These are phyloP conservation scores for Pteropus alecto DNA, from an alignment of 2,113 vertebrate genomes.

Conservation along the genomic window DNA sequence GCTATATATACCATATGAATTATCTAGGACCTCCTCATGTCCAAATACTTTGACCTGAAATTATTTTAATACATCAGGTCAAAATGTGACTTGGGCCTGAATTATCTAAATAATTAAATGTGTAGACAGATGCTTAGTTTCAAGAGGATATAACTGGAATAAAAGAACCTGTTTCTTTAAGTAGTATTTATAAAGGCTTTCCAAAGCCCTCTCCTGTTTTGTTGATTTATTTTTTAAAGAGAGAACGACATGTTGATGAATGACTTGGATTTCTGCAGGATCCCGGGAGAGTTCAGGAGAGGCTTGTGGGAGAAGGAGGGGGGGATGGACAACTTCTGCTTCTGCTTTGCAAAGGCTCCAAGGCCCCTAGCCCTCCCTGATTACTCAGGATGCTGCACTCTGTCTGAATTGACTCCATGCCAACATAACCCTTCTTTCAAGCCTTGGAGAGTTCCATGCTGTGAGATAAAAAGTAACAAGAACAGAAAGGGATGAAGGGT, in stretches of 20 bases:
- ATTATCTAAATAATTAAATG: conserved; percentile 50
- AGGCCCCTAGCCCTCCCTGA: neutral
- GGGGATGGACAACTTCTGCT: neutral
- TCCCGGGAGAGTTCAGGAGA: conserved; percentile 47
- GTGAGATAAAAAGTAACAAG: conserved; percentile 21
- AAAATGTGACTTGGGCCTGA: conserved; percentile 22
- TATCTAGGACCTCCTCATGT: neutral
- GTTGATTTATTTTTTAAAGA: conserved; percentile 71
- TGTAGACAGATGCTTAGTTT: conserved; percentile 17
- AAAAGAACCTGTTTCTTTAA: conserved; percentile 54
- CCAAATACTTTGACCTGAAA: neutral
- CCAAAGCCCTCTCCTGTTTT: conserved; percentile 45
- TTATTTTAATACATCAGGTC: neutral
- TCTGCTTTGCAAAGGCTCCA: conserved; percentile 11
- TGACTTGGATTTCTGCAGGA: conserved; percentile 39
- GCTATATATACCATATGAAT: neutral
- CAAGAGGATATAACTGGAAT: conserved; percentile 3
- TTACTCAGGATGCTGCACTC: conserved; percentile 21
- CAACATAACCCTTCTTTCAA: conserved; percentile 39
- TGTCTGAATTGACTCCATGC: neutral
- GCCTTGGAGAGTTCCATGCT: conserved; percentile 1
- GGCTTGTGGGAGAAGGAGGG: neutral
- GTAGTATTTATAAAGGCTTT: conserved; percentile 53
- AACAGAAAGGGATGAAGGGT: conserved; percentile 39
- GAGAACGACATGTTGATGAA: conserved; percentile 61